Evolutionary conservation across 92 coral and sea anemone genomes (phyloP), one percentile per base, ranked within the genome.

Genomic region (Zoanthus gigantus): DNA sequence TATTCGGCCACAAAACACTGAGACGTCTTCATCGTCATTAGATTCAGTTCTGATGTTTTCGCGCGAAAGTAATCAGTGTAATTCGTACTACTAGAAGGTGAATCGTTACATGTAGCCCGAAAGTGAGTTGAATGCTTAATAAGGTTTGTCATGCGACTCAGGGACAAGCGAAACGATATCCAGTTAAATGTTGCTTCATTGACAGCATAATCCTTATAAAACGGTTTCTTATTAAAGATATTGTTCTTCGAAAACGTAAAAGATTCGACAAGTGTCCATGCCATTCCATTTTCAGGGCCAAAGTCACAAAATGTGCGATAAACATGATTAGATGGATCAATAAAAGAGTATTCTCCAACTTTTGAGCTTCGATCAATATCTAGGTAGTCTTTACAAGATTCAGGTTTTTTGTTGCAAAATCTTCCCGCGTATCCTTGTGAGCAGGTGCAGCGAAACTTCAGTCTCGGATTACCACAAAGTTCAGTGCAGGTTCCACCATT

Each of bases 131-230:
- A 88, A n/a, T 29, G 67, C 13, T 11, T n/a, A 7, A 78, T 18
- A 48, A 82, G 16, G 9, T 12, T 29, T 48, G 82, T 15, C 71
- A 81, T 72, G 23, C 57, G 72, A 11, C 57, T 58, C 75, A 18
- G 56, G 10, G 87, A 88, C 50, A 88, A 86, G 46, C 91, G 91
- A 68, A 80, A 88, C 12, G 72, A 69, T n/a, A 81, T n/a, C 91
- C 91, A 88, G 30, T 7, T 42, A 16, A 81, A 86, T 5, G 18
- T 52, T 31, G 10, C 45, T 89, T 75, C 83, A 53, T 89, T 83
- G n/a, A 52, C 57, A n/a, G 83, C 60, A 45, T 5, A 32, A n/a
- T 76, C 73, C 0, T 5, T 0, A 32, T 23, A 47, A 76, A 89
- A 71, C 11, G 84, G n/a, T 66, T 75, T 82, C 1, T 14, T 28